Conservation (phyloP, 1,140 invertebrate species). For the Steinernema khuongi region DNA sequence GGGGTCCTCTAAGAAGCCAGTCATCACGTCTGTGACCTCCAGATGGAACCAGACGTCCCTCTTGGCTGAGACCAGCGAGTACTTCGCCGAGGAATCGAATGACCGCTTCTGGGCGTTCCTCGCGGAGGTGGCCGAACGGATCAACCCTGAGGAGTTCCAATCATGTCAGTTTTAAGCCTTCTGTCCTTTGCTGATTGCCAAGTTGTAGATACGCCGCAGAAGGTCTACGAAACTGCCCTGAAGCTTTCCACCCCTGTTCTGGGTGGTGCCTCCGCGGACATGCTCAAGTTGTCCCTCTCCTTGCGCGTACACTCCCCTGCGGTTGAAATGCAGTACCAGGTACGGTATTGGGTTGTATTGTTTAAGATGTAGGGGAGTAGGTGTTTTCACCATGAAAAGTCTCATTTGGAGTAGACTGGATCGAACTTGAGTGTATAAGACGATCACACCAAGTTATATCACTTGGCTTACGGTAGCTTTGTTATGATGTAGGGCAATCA, state of each 20-base stretch:
- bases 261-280: slow-evolving; percentile 26
- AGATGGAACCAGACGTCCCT: slow-evolving; percentile 55
- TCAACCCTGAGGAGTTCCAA: slow-evolving; percentile 22
- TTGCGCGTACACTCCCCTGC: slow-evolving; percentile 49
- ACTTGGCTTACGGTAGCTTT: too few species aligned
- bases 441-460: neutral
- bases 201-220: slow-evolving; percentile 42
- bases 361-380: slow-evolving; percentile 10
- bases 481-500: too few species aligned
- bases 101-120: slow-evolving; percentile 45
- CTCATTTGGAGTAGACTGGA: slow-evolving; percentile 8
- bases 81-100: slow-evolving; percentile 45
- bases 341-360: slow-evolving; percentile 19
- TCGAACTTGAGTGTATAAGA: slow-evolving; percentile 4
- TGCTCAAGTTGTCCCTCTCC: slow-evolving; percentile 52
- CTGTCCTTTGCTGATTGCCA: neutral
- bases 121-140: slow-evolving; percentile 29
- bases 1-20: slow-evolving; percentile 39
- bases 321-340: slow-evolving; percentile 51
- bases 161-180: slow-evolving; percentile 19
- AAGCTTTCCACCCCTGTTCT: slow-evolving; percentile 32
- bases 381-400: slow-evolving; percentile 20
- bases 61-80: slow-evolving; percentile 57
- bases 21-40: slow-evolving; percentile 46
- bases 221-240: slow-evolving; percentile 47